Percentiles rank a stretch among this genome's conserved stretches.
phyloP scores from a whole-genome alignment of 2,888 invertebrate species.

The Parnassius orleans region DNA sequence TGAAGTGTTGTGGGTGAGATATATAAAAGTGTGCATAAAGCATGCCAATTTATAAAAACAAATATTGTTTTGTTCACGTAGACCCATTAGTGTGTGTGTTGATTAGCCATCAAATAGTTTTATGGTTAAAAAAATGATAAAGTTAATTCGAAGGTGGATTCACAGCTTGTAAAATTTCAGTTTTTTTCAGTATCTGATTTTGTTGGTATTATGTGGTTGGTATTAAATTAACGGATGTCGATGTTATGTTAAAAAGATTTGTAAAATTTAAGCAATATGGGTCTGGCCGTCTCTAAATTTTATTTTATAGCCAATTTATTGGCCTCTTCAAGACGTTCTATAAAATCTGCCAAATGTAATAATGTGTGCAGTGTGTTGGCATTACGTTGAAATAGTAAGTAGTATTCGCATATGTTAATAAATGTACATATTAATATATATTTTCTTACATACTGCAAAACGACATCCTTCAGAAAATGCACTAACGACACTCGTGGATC shows the following conservation, averaged over 20 bases:
- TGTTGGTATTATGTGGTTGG: neutral
- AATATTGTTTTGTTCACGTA: constrained; percentile 43
- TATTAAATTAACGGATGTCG: neutral
- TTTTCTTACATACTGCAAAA: constrained; percentile 27
- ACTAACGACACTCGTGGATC: constrained; percentile 69
- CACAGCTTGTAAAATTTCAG: neutral
- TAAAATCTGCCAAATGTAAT: constrained; percentile 43
- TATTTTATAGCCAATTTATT: neutral
- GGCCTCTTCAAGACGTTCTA: neutral
- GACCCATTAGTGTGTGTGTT: constrained; percentile 65
- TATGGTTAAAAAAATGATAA: no score
- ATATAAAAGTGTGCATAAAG: constrained; percentile 30
- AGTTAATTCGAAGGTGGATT: no score
- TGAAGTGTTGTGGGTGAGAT: constrained; percentile 28
- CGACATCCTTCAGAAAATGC: constrained; percentile 46
- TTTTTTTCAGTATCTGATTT: neutral
- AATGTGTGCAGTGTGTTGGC: constrained; percentile 80
- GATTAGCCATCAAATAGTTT: neutral
- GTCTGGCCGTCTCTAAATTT: constrained; percentile 2
- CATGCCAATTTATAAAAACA: constrained; percentile 52
- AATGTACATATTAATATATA: constrained; percentile 15
- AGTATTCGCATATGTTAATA: constrained; percentile 14
- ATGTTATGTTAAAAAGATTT: neutral
- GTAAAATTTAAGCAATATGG: neutral
- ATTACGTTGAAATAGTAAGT: constrained; percentile 31